phyloP scores from a whole-genome alignment of 1,140 invertebrate genomes.

The Ceratoteleas bidentatus region DNA sequence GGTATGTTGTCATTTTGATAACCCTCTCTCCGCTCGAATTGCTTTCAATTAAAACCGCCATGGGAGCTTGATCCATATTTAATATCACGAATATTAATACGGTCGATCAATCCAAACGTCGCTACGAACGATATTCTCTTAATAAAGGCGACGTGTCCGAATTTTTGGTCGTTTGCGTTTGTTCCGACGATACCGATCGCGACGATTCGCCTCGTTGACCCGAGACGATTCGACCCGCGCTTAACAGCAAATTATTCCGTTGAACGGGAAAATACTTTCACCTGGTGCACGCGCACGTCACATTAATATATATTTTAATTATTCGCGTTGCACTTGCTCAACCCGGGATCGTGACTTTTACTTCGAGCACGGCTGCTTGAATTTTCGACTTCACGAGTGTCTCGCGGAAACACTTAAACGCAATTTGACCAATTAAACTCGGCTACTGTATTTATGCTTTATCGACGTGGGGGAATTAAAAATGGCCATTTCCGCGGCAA shows the following conservation, averaged over 20 bases:
- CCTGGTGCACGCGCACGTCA: slow-evolving; percentile 24
- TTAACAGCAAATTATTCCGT: slow-evolving; percentile 33
- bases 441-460: slow-evolving; percentile 47
- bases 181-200: too few species aligned
- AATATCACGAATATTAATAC: slow-evolving; percentile 38
- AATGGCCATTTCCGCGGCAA: slow-evolving; percentile 4
- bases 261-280: slow-evolving; percentile 57
- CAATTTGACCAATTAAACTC: slow-evolving; percentile 39
- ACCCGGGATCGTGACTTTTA: slow-evolving; percentile 49
- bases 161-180: too few species aligned
- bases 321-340: slow-evolving; percentile 51
- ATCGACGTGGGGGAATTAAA: slow-evolving; percentile 10
- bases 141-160: too few species aligned
- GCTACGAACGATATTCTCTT: too few species aligned
- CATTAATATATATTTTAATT: slow-evolving; percentile 58
- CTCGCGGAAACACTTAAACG: slow-evolving; percentile 36
- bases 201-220: background rate
- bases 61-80: slow-evolving; percentile 36
- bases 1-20: slow-evolving; percentile 65
- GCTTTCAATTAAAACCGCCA: slow-evolving; percentile 49
- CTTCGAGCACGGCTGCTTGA: slow-evolving; percentile 18
- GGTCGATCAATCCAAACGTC: slow-evolving; percentile 11
- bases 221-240: background rate
- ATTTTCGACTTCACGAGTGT: slow-evolving; percentile 32
- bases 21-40: slow-evolving; percentile 36